A percentile compares a stretch with the other conserved stretches of the same genome.
These are phyloP conservation scores for Xylota sylvarum DNA, from an alignment of 2,888 invertebrate genomes.

Conservation along the genomic window DNA sequence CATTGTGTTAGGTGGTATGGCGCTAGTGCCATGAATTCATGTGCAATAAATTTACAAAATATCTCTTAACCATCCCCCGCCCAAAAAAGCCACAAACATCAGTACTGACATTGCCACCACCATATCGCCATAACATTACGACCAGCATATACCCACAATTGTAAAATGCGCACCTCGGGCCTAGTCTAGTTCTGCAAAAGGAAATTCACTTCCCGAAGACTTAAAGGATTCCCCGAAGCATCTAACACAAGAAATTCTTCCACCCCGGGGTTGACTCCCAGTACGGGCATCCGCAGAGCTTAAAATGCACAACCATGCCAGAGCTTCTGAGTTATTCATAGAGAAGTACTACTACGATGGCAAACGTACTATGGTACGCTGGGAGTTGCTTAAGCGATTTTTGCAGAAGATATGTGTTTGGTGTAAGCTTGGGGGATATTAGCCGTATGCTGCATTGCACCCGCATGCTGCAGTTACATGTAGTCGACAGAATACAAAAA, in stretches of 20 bases:
- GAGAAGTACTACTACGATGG: slow-evolving; percentile 19
- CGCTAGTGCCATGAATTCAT: slow-evolving; percentile 46
- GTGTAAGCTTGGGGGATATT: slow-evolving; percentile 27
- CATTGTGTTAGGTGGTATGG: slow-evolving; percentile 23
- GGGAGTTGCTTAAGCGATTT: slow-evolving; percentile 72
- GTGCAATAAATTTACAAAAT: slow-evolving; percentile 70
- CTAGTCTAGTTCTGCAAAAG: slow-evolving; percentile 31
- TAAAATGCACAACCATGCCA: slow-evolving; percentile 70
- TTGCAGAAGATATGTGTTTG: slow-evolving; percentile 58
- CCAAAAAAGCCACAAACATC: slow-evolving; percentile 42
- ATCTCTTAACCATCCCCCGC: slow-evolving; percentile 37
- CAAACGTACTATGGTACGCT: slow-evolving; percentile 9
- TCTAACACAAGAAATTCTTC: slow-evolving; percentile 55
- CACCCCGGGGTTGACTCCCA: slow-evolving; percentile 35
- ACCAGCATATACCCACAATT: slow-evolving; percentile 19
- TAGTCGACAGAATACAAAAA: not conserved
- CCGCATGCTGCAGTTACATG: slow-evolving; percentile 69
- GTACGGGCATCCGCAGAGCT: slow-evolving; percentile 62
- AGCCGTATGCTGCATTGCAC: slow-evolving; percentile 72
- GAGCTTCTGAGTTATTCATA: slow-evolving; percentile 67
- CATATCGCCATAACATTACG: too few relatives aligned
- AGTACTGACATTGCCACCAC: slow-evolving; percentile 36
- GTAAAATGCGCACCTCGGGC: slow-evolving; percentile 4
- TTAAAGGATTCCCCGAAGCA: slow-evolving; percentile 58
- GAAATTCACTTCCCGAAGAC: slow-evolving; percentile 52